These are phyloP conservation scores for Spicauda simplicius DNA, from an alignment of 2,888 invertebrate species.

Conservation along the genomic window DNA sequence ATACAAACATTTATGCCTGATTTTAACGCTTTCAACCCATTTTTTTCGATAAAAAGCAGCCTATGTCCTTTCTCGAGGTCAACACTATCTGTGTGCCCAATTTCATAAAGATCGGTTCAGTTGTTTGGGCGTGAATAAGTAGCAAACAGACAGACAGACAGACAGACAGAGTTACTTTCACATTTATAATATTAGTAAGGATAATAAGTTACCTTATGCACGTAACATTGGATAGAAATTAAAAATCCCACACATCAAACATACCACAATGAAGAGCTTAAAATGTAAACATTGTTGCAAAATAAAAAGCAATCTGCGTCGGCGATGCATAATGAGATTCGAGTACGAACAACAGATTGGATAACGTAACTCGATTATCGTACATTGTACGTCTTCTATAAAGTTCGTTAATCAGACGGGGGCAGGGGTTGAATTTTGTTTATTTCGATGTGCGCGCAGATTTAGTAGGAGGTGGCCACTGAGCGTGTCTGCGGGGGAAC, in stretches of 20 bases:
- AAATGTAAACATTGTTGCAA: constrained; percentile 25
- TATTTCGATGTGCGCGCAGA: constrained; percentile 52
- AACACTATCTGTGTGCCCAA: no score
- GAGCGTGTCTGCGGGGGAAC: constrained; percentile 37
- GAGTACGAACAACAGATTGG: constrained; percentile 35
- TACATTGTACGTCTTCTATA: constrained; percentile 47
- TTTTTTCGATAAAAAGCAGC: no score
- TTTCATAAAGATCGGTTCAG: no score
- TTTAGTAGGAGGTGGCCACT: constrained; percentile 42
- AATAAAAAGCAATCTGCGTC: constrained; percentile 26
- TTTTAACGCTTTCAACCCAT: no score
- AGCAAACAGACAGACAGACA: no score
- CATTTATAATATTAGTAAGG: no score
- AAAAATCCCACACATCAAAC: neutral
- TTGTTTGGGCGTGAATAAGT: no score
- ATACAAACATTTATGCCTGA: no score
- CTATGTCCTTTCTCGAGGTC: no score
- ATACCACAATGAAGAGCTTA: constrained; percentile 3
- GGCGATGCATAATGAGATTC: constrained; percentile 35
- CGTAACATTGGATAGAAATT: no score
- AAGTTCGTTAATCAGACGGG: constrained; percentile 56
- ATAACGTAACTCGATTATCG: constrained; percentile 47
- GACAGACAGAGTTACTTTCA: no score
- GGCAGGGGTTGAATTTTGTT: constrained; percentile 56
- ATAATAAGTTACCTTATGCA: no score